These are phyloP conservation scores for Ommatoiulus sabulosus DNA, from an alignment of 2,888 invertebrate genomes.

Conservation along the genomic window DNA sequence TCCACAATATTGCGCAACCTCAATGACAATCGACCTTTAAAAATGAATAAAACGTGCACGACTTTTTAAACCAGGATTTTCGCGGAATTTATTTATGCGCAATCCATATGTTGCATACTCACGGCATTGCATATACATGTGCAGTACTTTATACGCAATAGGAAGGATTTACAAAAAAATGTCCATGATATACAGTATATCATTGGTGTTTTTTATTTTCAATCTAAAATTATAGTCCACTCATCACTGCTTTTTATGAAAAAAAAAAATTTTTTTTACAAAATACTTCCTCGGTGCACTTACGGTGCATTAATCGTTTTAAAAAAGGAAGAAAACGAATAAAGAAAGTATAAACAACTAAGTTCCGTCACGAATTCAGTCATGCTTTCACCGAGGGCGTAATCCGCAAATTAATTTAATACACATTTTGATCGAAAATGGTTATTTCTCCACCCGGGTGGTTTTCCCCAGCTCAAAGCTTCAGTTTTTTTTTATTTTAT, in stretches of 20 bases:
- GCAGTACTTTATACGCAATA: neutral
- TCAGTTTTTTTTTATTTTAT: neutral
- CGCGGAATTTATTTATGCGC: neutral
- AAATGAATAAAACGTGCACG: neutral
- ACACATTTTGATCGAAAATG: neutral
- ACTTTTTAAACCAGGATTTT: neutral
- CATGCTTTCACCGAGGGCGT: constrained; percentile 22
- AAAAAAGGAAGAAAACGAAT: constrained; percentile 15
- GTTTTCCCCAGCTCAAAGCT: constrained; percentile 17
- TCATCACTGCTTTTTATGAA: constrained; percentile 14
- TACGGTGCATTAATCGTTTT: constrained; percentile 24
- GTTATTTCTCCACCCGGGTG: neutral
- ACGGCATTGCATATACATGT: neutral
- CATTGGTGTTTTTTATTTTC: neutral
- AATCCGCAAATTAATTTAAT: constrained; percentile 27
- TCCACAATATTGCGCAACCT: too few species aligned
- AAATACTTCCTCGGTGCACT: constrained; percentile 25
- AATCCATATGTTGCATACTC: constrained; percentile 6
- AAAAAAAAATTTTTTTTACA: neutral
- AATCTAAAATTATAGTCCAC: constrained; percentile 44
- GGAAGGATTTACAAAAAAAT: neutral
- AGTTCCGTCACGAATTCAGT: constrained; percentile 25
- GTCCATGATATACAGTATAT: neutral
- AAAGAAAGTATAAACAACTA: constrained; percentile 1
- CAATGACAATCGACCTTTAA: neutral